A percentile compares a stretch with the other conserved stretches of the same genome.
phyloP scores from a whole-genome alignment of 2,797 vertebrate species.

The Ptychobarbus kaznakovi region DNA sequence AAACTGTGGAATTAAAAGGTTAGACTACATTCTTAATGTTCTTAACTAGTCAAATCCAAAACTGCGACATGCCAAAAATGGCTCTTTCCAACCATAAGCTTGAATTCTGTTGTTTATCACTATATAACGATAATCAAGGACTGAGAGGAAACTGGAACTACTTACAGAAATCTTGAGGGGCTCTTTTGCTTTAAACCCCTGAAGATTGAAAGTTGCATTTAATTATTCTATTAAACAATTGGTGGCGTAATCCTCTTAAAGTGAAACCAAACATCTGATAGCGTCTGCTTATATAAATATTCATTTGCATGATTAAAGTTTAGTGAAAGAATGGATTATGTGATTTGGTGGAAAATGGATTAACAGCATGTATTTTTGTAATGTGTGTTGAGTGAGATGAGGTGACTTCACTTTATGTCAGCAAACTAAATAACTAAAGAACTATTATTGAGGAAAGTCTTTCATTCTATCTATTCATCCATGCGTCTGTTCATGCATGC shows the following conservation, averaged over 20 bases:
- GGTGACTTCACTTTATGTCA: neutral
- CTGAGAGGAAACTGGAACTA: neutral
- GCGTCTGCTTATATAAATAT: slow-evolving; percentile 33
- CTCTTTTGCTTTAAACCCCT: slow-evolving; percentile 33
- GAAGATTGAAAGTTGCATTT: slow-evolving; percentile 41
- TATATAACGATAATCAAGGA: neutral
- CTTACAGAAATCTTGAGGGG: slow-evolving; percentile 14
- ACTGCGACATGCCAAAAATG: neutral
- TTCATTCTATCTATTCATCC: neutral
- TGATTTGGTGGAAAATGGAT: slow-evolving; percentile 27
- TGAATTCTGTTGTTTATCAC: slow-evolving; percentile 23
- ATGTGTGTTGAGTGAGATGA: slow-evolving; percentile 12
- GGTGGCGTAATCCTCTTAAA: slow-evolving; percentile 51
- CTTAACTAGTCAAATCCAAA: neutral
- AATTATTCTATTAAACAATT: slow-evolving; percentile 47
- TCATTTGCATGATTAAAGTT: slow-evolving; percentile 51
- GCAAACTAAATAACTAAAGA: neutral
- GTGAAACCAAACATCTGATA: slow-evolving; percentile 45
- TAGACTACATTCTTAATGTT: neutral
- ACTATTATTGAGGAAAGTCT: neutral
- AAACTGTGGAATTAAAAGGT: slow-evolving; percentile 19
- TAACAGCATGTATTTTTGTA: neutral
- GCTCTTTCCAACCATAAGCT: slow-evolving; percentile 1
- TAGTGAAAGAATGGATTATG: slow-evolving; percentile 50
- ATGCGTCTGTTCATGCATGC: neutral